These are phyloP conservation scores for Epizoanthus rinbou DNA, from an alignment of 92 coral and sea anemone species.

Conservation along the genomic window DNA sequence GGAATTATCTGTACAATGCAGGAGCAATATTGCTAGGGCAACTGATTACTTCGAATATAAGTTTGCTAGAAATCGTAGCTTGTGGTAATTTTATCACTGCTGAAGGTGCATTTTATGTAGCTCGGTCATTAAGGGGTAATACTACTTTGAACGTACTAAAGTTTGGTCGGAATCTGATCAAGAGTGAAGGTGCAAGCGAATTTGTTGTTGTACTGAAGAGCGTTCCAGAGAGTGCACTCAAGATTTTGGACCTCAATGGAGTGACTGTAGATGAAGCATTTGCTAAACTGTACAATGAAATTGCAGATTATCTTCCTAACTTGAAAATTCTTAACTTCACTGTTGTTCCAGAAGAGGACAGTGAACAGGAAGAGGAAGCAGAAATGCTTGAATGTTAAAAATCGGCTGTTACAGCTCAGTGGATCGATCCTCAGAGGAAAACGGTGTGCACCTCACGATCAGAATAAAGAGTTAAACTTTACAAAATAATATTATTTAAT, in stretches of 20 bases:
- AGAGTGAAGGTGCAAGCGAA: conserved; percentile 74
- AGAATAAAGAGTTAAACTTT: no score
- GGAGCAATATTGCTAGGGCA: conserved; percentile 78
- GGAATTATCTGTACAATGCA: conserved; percentile 83
- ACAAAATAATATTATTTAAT: no score
- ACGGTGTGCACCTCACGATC: no score
- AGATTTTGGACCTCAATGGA: conserved; percentile 80
- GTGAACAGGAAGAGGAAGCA: conserved; percentile 4
- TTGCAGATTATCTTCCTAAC: conserved; percentile 46
- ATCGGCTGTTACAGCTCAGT: no score
- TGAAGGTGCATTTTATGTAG: conserved; percentile 74
- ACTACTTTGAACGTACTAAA: conserved; percentile 57
- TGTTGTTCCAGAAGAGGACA: conserved; percentile 43
- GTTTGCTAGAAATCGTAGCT: conserved; percentile 61
- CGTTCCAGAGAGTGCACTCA: conserved; percentile 44
- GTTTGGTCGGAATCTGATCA: conserved; percentile 81
- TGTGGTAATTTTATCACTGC: conserved; percentile 83
- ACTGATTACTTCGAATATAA: conserved; percentile 52
- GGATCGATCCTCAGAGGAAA: no score
- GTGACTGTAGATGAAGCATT: conserved; percentile 69
- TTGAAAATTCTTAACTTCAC: conserved; percentile 65
- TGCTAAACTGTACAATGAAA: conserved; percentile 34
- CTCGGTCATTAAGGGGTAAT: conserved; percentile 68
- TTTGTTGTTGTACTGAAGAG: conserved; percentile 48
- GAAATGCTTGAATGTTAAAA: no score